Evolutionary conservation across 2,113 vertebrate species (phyloP).

Genomic region (Perognathus longimembris): DNA sequence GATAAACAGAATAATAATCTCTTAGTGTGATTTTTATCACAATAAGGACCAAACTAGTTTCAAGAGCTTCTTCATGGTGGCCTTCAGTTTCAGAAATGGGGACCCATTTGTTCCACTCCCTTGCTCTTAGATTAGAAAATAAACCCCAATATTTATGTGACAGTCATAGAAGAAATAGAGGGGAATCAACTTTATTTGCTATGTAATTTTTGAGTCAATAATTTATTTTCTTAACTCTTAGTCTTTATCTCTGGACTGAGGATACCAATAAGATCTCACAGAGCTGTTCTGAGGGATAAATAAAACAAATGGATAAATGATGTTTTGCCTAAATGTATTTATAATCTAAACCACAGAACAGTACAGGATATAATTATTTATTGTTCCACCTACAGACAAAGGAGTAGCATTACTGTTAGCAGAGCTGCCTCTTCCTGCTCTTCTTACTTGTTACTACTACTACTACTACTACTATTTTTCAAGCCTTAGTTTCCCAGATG

Average conservation of each 20-base stretch:
- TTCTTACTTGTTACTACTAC: too few species aligned
- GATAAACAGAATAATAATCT: neutral
- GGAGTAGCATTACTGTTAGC: neutral
- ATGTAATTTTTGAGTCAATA: constrained; percentile 16
- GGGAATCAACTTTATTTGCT: constrained; percentile 12
- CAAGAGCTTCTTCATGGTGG: neutral
- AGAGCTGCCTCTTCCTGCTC: neutral
- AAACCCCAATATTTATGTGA: neutral
- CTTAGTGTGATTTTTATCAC: neutral
- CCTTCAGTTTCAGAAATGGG: neutral
- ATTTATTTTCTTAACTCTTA: constrained; percentile 30
- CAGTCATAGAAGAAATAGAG: neutral
- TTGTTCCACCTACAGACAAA: neutral
- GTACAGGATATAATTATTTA: neutral
- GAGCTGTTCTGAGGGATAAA: constrained; percentile 3
- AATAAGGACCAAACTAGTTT: neutral
- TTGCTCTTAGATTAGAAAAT: constrained; percentile 15
- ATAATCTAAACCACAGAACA: neutral
- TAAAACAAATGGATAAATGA: neutral
- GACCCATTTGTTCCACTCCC: neutral
- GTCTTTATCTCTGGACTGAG: constrained; percentile 7
- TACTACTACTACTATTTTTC: neutral
- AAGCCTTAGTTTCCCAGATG: neutral
- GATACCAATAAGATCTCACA: neutral
- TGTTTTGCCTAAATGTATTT: neutral